phyloP scores from a whole-genome alignment of 2,888 invertebrate species.

The Galerucella nymphaeae region DNA sequence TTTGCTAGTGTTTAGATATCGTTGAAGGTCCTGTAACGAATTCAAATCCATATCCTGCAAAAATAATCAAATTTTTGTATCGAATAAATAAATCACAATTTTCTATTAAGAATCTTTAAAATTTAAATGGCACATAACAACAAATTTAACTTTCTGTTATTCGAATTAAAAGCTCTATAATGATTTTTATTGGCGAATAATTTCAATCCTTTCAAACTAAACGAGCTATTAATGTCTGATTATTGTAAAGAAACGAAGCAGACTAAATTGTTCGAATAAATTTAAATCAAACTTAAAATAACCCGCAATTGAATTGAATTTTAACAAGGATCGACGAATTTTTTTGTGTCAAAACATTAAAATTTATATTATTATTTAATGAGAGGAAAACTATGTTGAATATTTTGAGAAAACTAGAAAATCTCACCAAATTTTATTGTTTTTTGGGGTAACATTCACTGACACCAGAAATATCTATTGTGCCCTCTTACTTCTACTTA shows the following conservation, averaged over 20 bases:
- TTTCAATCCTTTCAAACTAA: not conserved
- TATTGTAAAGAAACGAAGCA: not conserved
- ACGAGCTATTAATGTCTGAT: not conserved
- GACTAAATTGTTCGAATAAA: not conserved
- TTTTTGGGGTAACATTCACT: too few relatives aligned
- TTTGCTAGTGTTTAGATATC: constrained; percentile 37
- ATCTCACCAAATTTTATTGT: too few relatives aligned
- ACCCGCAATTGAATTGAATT: not conserved
- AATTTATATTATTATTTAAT: too few relatives aligned
- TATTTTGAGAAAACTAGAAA: too few relatives aligned
- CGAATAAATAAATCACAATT: too few relatives aligned
- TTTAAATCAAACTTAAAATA: not conserved
- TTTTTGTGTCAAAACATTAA: too few relatives aligned
- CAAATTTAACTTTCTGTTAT: not conserved
- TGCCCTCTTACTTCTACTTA: too few relatives aligned
- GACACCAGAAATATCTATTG: too few relatives aligned
- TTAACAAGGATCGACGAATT: too few relatives aligned
- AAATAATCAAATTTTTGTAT: not conserved
- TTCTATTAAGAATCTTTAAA: not conserved
- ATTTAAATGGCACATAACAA: not conserved
- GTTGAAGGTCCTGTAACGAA: constrained; percentile 13
- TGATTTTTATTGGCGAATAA: not conserved
- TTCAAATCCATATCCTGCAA: constrained; percentile 20
- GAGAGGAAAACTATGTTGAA: too few relatives aligned
- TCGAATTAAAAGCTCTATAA: not conserved